Evolutionary conservation across 2,113 vertebrate species (phyloP).

Genomic region (Jacana jacana): DNA sequence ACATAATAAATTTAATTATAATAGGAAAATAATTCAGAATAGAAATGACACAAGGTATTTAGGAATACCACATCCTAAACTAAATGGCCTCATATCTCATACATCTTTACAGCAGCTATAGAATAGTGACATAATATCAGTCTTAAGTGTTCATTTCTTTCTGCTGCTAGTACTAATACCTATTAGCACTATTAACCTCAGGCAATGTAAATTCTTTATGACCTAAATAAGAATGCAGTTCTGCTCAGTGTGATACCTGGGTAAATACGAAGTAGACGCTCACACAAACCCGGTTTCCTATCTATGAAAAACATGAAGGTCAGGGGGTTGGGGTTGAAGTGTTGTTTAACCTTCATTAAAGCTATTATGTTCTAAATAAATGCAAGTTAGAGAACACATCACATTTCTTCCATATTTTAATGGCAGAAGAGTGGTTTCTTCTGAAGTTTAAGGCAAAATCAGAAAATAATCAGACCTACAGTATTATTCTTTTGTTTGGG

Average conservation of each 20-base stretch:
- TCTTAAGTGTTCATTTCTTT: not conserved
- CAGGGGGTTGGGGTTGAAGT: not conserved
- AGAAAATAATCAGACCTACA: not conserved
- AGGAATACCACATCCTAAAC: not conserved
- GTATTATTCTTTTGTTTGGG: not conserved
- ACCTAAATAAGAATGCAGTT: not conserved
- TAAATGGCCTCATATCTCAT: not conserved
- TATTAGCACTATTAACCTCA: not conserved
- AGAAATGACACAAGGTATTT: not conserved
- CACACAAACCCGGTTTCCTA: not conserved
- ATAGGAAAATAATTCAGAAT: not conserved
- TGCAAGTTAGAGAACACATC: not conserved
- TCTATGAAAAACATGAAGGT: not conserved
- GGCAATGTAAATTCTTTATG: not conserved
- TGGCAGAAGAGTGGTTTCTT: not conserved
- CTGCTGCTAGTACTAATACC: not conserved
- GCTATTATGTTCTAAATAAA: not conserved
- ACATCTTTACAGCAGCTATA: not conserved
- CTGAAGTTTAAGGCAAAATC: not conserved
- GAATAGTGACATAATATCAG: not conserved
- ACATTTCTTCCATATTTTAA: not conserved
- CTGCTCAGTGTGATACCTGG: not conserved
- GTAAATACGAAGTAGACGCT: not conserved
- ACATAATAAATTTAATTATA: not conserved
- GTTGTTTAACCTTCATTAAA: not conserved